Conservation (phyloP, 2,113 vertebrate species). For the Chionomys nivalis region DNA sequence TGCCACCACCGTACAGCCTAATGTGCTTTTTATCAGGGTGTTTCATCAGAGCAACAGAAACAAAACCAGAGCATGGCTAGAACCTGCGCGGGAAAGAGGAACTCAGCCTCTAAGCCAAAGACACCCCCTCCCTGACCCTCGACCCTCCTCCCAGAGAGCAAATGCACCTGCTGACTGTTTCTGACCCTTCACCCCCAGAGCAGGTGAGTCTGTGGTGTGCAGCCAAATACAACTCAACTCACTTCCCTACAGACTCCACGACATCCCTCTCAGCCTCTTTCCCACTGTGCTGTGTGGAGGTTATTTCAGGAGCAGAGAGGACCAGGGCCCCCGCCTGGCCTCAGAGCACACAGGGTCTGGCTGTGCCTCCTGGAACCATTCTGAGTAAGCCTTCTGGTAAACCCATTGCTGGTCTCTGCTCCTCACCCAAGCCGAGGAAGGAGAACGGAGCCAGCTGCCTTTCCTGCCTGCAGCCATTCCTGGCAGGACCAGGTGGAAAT, state of each 20-base stretch:
- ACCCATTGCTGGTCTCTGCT: not conserved
- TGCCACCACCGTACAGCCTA: not conserved
- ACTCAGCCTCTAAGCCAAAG: not conserved
- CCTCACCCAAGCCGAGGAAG: not conserved
- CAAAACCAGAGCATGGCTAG: not conserved
- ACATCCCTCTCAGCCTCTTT: not conserved
- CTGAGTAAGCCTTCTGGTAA: slow-evolving; percentile 7
- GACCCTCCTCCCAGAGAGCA: not conserved
- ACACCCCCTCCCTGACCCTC: not conserved
- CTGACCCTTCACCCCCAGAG: not conserved
- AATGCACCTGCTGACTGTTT: not conserved
- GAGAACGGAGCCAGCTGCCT: slow-evolving; percentile 17
- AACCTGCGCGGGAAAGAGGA: too few relatives aligned
- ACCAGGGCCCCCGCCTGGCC: not conserved
- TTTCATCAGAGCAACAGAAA: not conserved
- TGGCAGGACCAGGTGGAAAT: not conserved
- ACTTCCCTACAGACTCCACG: not conserved
- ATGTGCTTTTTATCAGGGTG: not conserved
- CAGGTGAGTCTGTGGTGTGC: not conserved
- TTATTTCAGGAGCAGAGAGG: not conserved
- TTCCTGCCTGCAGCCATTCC: not conserved
- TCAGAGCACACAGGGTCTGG: not conserved
- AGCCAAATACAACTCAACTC: not conserved
- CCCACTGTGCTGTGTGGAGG: not conserved
- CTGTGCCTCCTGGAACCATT: not conserved